These are phyloP conservation scores for Apocheima hispidaria DNA, from an alignment of 2,888 invertebrate species.

Conservation along the genomic window DNA sequence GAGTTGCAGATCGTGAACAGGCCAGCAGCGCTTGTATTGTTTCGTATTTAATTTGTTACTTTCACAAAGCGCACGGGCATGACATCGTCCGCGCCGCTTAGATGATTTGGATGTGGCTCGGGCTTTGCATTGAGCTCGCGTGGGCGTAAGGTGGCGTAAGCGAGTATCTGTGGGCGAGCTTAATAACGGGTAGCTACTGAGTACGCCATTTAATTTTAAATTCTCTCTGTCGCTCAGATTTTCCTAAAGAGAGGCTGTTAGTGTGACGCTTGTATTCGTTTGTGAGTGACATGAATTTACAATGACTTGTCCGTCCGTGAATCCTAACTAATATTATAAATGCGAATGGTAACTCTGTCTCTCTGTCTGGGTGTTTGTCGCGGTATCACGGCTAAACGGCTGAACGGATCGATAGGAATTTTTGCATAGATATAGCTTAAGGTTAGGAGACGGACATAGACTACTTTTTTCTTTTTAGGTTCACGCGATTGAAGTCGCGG, in stretches of 20 bases:
- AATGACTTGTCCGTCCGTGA: too few relatives aligned
- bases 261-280: neutral
- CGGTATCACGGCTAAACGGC: too few relatives aligned
- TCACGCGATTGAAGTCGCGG: too few relatives aligned
- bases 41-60: neutral
- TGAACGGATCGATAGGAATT: too few relatives aligned
- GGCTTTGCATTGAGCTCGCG: neutral
- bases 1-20: too few relatives aligned
- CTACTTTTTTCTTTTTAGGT: too few relatives aligned
- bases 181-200: slow-evolving; percentile 4
- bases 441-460: too few relatives aligned
- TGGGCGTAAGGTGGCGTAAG: slow-evolving; percentile 12
- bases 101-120: neutral
- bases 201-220: slow-evolving; percentile 9
- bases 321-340: too few relatives aligned
- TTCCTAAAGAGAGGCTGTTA: slow-evolving; percentile 1
- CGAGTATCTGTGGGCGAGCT: slow-evolving; percentile 18
- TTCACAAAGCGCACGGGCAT: neutral
- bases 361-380: too few relatives aligned
- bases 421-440: too few relatives aligned
- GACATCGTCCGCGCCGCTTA: neutral
- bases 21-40: neutral
- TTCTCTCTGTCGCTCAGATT: slow-evolving; percentile 10
- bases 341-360: too few relatives aligned
- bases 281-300: slow-evolving; percentile 4